phyloP scores from a whole-genome alignment of 1,140 invertebrate genomes.

The Lepidostoma basale region DNA sequence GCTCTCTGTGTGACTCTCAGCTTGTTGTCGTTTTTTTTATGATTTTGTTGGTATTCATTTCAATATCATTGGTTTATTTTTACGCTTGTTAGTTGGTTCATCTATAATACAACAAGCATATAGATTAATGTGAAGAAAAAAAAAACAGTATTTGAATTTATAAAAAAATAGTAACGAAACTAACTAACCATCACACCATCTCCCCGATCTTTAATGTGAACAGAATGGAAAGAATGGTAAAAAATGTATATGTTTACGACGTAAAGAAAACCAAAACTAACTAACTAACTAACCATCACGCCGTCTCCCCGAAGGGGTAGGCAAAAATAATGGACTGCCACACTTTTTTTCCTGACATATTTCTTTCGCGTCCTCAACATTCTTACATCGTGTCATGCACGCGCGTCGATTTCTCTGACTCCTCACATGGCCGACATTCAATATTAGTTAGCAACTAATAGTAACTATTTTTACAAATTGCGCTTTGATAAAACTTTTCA shows the following conservation, averaged over 20 bases:
- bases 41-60: no score
- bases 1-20: no score
- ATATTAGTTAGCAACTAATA: background rate
- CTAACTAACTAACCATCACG: background rate
- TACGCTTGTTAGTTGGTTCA: no score
- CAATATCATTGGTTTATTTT: no score
- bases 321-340: background rate
- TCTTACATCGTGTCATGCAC: background rate
- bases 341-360: background rate
- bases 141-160: no score
- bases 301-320: background rate
- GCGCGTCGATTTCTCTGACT: background rate
- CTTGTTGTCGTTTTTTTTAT: no score
- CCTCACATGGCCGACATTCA: no score
- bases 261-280: background rate
- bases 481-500: background rate
- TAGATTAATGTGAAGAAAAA: no score
- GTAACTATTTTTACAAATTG: background rate
- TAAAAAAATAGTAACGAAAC: no score
- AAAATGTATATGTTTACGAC: background rate
- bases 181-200: background rate
- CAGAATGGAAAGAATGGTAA: background rate
- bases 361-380: background rate
- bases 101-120: no score
- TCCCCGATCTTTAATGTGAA: background rate